Evolutionary conservation across 2,888 invertebrate genomes (phyloP), one percentile per base, ranked within the genome.

Genomic region (Cetonia aurata): DNA sequence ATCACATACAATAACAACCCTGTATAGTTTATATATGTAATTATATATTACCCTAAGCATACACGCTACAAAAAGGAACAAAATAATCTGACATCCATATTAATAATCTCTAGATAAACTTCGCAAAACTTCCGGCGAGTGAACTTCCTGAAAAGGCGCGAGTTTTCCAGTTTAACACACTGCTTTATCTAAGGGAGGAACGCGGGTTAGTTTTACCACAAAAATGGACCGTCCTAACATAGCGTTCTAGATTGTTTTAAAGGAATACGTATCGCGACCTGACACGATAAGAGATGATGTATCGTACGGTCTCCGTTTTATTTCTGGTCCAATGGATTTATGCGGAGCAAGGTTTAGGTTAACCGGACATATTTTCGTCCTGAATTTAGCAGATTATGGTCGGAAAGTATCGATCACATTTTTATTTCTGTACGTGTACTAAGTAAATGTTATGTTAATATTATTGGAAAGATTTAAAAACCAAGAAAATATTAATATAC

Each of bases 231-330:
- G 17, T 31, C 57, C 8, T 1, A 41, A 15, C 57, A 41, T 9
- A 42, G 6, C 13, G 41, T 57, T 57, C 41, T 57, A 57, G 57
- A 57, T 57, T 57, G 57, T 57, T 57, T 57, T 57, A 57, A 41
- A 12, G 33, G 55, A 31, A 33, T 12, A 31, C 8, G 37, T 33
- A 33, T 55, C 8, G 41, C 57, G 37, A 15, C 41, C 9, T 41
- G 57, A 10, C 57, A 12, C 57, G 57, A 57, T 57, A 57, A 57
- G 41, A 41, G 57, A 57, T 57, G 57, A 57, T 57, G 57, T 42
- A 57, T 42, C 42, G 57, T 17, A 10, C 37, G 41, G 13, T 13
- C n/a, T n/a, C 37, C 17, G 17, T 37, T 37, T 37, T 10, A 37
- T 17, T 17, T 57, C 57, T 33, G 15, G 41, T 55, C 12, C 1